These are phyloP conservation scores for Oopsacas minuta DNA, from an alignment of 37 sponge, comb jelly and placozoan genomes.

Conservation along the genomic window DNA sequence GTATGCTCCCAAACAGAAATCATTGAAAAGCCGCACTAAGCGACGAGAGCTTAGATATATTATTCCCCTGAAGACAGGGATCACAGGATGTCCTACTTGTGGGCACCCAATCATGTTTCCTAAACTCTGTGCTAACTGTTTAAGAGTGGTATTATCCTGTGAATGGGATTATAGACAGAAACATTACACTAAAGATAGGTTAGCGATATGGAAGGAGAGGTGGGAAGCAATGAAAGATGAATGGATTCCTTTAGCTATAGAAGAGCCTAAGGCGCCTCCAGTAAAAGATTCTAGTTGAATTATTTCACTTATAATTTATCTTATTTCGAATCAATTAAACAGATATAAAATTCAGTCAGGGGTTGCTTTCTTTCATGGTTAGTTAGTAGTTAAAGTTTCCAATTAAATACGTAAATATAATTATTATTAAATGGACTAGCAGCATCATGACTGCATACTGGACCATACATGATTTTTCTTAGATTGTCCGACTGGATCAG, in stretches of 20 bases:
- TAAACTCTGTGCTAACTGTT: neutral
- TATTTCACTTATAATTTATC: no score
- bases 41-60: neutral
- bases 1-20: neutral
- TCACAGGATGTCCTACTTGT: neutral
- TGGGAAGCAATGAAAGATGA: neutral
- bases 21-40: neutral
- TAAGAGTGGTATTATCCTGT: neutral
- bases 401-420: no score
- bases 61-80: neutral
- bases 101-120: constrained; percentile 15
- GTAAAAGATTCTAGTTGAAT: no score
- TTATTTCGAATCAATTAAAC: no score
- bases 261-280: neutral
- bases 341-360: no score
- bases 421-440: no score
- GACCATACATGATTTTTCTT: no score
- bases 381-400: no score
- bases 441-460: no score
- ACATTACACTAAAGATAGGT: neutral
- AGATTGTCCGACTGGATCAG: no score
- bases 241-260: neutral
- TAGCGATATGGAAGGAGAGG: neutral
- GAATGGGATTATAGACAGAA: neutral
- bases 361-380: no score